Base-by-base conservation (phyloP, 2,797 vertebrate species). In the Myotis vivesi region DNA sequence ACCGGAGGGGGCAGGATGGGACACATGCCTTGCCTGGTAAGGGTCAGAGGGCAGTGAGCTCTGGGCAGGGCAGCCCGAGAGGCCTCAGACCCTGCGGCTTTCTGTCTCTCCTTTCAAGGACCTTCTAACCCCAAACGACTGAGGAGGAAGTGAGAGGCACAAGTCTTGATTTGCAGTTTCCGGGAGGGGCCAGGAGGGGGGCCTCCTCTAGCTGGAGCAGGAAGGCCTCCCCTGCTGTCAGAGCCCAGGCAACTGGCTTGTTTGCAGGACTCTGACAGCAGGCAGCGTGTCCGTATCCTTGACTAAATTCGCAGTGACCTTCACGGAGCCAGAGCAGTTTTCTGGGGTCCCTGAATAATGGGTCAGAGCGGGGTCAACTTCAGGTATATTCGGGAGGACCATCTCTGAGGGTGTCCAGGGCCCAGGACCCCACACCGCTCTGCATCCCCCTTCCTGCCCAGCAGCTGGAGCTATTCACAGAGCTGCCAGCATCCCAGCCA, bases 81-180 rank as follows among this genome's bases (percentile, higher is more conserved):
- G n/a, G 23, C n/a, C 3, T 59, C 44, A 8, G 25, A 6, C 5
- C 33, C 6, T 8, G 8, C 41, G 41, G 11, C 66, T 68, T 46
- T 41, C 79, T 66, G 49, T n/a, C 44, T 92, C 38, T 89, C 41
- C 68, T 89, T 64, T 51, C 73, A 77, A 30, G 80, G 62, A 57
- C 55, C 59, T 91, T 68, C 28, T 88, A 83, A 41, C 53, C 57
- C 25, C 80, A 51, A 62, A 20, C 72, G 92, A 44, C 64, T 59
- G 55, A 9, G 84, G 92, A 96, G 92, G 94, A 95, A 96, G n/a
- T 38, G n/a, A n/a, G 38, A 59, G 81, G 49, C 62, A 36, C 25
- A 1, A 57, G 44, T 76, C 92, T 77, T 66, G 89, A 66, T 91
- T 82, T 86, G 64, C 91, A 69, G 79, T 81, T 96, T 95, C 94